Base-by-base conservation (phyloP, 2,113 vertebrate genomes). In the Artemisiospiza belli region DNA sequence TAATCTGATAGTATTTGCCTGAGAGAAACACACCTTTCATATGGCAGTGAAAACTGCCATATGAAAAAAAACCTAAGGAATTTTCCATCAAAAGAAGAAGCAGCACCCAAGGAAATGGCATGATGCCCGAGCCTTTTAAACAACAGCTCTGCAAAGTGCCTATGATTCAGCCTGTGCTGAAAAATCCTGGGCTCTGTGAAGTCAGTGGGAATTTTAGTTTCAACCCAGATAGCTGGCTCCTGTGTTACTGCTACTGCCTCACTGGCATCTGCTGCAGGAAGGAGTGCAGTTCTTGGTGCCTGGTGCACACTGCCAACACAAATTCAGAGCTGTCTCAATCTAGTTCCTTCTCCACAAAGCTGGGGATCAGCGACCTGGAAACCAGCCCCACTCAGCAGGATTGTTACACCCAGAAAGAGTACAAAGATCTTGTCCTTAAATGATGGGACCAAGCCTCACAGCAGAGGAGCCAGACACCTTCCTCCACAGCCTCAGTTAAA, bases 131-230 rank as follows among this genome's bases (percentile, higher is more conserved):
- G 74, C 54, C 63, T 87, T 82, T 91, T 51, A 52, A 89, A 78
- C 63, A 87, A 62, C 61, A 81, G 4, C n/a, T 95, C 89, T 79
- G 66, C 4, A 58, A 87, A 82, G 49, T 31, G 31, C 37, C 81
- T 61, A 24, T 91, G 90, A 95, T 94, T 96, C 92, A 93, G 92
- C 69, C 70, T 82, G 41, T 72, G 74, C 92, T 82, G 41, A 95
- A 83, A 95, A 81, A 75, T 82, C 61, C 69, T 41, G 28, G 35
- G n/a, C 77, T 76, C 25, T 46, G 22, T 68, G 62, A 91, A 91
- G n/a, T 43, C 44, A 46, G 81, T 54, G 46, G 83, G 61, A 97
- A 87, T 85, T 61, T 51, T 15, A 64, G 30, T 57, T 89, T 78
- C 81, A 89, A 23, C 70, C 13, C 23, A 43, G 83, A 67, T 11